Evolutionary conservation across 2,113 vertebrate species (phyloP), one percentile per base, ranked within the genome.

Genomic region (Hyaena hyaena): DNA sequence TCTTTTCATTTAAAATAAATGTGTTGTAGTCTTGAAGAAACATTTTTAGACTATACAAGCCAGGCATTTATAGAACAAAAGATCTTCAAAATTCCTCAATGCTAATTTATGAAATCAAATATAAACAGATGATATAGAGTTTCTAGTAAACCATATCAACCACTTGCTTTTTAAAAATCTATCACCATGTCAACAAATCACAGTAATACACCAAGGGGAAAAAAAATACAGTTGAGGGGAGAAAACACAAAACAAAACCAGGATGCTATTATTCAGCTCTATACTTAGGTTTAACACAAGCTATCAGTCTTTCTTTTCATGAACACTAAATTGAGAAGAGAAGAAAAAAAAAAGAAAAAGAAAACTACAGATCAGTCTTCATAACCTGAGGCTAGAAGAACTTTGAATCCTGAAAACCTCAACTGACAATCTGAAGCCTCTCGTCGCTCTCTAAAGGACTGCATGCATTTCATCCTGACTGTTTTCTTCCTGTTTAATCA

Each of bases 331-430:
- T 26, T 31, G 50, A 97, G 63, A 85, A 92, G 79, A 19, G 65
- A 45, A 63, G 48, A 82, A 74, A 26, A 39, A 58, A 96, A 61
- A 85, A 33, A 16, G 28, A 45, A 76, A 88, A 95, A 83, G 79
- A 88, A 92, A 97, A 97, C 89, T 58, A 97, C 88, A 96, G 94
- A 98, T 98, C 97, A 93, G 96, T 95, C 95, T 96, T 98, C 55
- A 97, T 92, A 98, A 96, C 86, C 83, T 79, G 80, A 88, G 65
- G 74, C 69, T 58, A 65, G 68, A 79, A 89, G 66, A 95, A 92
- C 63, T 89, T 90, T 68, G 86, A 53, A 66, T 87, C 15, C 31
- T 65, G 15, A 68, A 87, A 93, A 95, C 66, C 61, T 48, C 26
- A 88, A 66, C 65, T 89, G 94, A 97, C 88, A 84, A 35, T n/a